Evolutionary conservation across 2,113 vertebrate genomes (phyloP).

Genomic region (Cynocephalus volans): DNA sequence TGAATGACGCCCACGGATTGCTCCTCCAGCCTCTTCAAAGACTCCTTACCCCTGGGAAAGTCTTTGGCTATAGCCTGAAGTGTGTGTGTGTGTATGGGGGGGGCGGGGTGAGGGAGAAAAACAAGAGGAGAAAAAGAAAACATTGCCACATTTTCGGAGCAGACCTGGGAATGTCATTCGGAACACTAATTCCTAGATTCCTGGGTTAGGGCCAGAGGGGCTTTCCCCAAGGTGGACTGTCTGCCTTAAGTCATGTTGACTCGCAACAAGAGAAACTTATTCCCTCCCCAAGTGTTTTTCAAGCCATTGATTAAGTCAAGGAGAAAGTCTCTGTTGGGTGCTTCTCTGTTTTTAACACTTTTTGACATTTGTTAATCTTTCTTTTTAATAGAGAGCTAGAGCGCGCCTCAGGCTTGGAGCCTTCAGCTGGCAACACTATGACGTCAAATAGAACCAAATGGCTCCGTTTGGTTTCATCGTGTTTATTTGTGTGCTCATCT

Average conservation of each 20-base stretch:
- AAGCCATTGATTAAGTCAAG: neutral
- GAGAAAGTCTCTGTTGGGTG: neutral
- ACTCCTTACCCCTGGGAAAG: slow-evolving; percentile 90
- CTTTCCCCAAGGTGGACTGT: neutral
- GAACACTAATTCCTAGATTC: fast-evolving
- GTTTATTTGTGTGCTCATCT: neutral
- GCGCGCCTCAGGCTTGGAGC: neutral
- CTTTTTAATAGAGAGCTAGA: neutral
- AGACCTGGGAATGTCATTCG: fast-evolving
- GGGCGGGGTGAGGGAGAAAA: neutral
- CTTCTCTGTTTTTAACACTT: neutral
- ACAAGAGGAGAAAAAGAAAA: neutral
- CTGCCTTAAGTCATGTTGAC: fast-evolving
- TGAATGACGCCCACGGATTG: slow-evolving; percentile 88
- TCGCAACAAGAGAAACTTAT: fast-evolving
- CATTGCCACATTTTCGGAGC: neutral
- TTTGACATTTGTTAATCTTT: neutral
- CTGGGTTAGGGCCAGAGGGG: too few relatives aligned
- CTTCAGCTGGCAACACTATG: fast-evolving
- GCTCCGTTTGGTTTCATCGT: neutral
- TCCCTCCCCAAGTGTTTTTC: neutral
- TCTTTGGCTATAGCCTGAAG: slow-evolving; percentile 89
- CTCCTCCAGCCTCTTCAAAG: slow-evolving; percentile 90
- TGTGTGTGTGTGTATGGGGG: neutral
- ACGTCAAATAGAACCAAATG: fast-evolving